phyloP scores from a whole-genome alignment of 2,888 invertebrate species.

The Pristionchus arcanus region DNA sequence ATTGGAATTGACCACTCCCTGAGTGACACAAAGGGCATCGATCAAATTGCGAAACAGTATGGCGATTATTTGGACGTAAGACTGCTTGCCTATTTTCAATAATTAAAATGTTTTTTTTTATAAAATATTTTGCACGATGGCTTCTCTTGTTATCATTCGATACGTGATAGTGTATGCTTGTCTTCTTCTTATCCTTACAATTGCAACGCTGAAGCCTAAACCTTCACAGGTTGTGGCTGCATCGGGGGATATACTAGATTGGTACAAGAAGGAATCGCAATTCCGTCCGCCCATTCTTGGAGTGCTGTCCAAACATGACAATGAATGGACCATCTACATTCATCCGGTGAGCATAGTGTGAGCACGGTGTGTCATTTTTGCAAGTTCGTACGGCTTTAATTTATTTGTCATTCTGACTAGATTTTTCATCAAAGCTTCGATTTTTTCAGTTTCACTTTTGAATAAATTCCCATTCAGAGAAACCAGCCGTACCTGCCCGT shows the following conservation, averaged over 20 bases:
- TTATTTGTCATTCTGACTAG: too few relatives aligned
- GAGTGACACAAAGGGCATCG: not conserved
- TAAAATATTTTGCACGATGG: not conserved
- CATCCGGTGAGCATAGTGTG: not conserved
- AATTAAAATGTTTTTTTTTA: not conserved
- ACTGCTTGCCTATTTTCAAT: not conserved
- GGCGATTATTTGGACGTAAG: not conserved
- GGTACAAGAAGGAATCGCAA: not conserved
- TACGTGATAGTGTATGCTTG: too few relatives aligned
- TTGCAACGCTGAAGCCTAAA: too few relatives aligned
- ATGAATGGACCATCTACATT: not conserved
- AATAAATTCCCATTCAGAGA: not conserved
- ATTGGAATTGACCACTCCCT: not conserved
- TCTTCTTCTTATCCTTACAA: too few relatives aligned
- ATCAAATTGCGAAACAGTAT: not conserved
- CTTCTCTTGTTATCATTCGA: too few relatives aligned
- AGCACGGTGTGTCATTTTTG: not conserved
- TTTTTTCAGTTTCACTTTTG: too few relatives aligned
- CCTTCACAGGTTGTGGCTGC: too few relatives aligned
- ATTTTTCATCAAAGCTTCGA: too few relatives aligned
- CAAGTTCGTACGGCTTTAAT: too few relatives aligned
- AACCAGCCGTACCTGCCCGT: not conserved
- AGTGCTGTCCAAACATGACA: not conserved
- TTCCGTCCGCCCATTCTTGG: slow-evolving; percentile 14
- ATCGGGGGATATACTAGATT: not conserved